These are phyloP conservation scores for Aporophyla lueneburgensis DNA, from an alignment of 2,888 invertebrate species.

Conservation along the genomic window DNA sequence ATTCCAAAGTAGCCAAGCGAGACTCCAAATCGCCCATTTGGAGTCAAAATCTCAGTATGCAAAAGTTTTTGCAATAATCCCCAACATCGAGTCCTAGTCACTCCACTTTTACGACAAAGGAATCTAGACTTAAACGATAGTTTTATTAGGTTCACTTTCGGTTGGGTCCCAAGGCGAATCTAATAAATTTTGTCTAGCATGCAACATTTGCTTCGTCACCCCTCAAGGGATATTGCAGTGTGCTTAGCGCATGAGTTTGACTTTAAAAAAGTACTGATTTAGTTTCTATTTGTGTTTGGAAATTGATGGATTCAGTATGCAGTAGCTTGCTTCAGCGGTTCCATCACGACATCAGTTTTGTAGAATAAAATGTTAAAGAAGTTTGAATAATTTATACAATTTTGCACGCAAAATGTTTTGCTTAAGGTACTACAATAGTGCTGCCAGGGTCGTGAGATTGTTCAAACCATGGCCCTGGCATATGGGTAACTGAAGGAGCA, in stretches of 20 bases:
- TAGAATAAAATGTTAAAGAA: not conserved
- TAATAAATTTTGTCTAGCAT: constrained; percentile 80
- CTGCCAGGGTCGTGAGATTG: too few relatives aligned
- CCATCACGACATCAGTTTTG: constrained; percentile 14
- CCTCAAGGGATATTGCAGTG: constrained; percentile 76
- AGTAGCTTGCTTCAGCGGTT: constrained; percentile 13
- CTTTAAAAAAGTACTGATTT: constrained; percentile 63
- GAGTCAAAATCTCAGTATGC: constrained; percentile 74
- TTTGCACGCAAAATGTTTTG: not conserved
- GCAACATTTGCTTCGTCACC: constrained; percentile 80
- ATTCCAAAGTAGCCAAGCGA: constrained; percentile 58
- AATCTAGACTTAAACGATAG: constrained; percentile 28
- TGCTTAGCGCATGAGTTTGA: constrained; percentile 65
- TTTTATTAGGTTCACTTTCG: constrained; percentile 61
- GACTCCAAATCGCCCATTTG: constrained; percentile 74
- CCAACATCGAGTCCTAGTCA: constrained; percentile 72
- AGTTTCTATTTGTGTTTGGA: constrained; percentile 64
- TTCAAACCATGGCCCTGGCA: too few relatives aligned
- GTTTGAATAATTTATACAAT: not conserved
- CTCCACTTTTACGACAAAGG: constrained; percentile 49
- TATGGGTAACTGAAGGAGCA: too few relatives aligned
- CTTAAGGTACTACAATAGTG: too few relatives aligned
- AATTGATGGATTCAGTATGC: constrained; percentile 36
- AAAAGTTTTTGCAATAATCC: constrained; percentile 75
- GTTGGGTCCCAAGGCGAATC: constrained; percentile 56